These are phyloP conservation scores for Girardinus metallicus DNA, from an alignment of 2,797 vertebrate species.

Conservation along the genomic window DNA sequence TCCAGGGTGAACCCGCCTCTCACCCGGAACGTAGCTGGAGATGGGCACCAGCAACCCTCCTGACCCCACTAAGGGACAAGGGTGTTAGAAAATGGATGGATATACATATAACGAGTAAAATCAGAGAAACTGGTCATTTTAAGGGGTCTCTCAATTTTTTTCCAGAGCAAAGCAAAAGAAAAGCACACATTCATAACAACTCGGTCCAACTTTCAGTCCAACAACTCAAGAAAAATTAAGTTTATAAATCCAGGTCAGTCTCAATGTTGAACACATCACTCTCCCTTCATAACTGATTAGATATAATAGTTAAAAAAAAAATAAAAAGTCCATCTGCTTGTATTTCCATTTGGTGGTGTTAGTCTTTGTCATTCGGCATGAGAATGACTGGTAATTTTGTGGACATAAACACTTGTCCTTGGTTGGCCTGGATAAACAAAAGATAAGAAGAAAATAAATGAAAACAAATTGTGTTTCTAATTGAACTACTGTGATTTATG, in stretches of 20 bases:
- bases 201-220: not conserved
- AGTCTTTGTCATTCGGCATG: not conserved
- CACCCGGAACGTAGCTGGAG: no score
- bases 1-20: no score
- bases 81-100: no score
- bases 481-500: not conserved
- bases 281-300: slow-evolving; percentile 7
- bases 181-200: not conserved
- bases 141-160: no score
- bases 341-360: slow-evolving; percentile 4
- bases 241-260: not conserved
- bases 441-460: not conserved
- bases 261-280: not conserved
- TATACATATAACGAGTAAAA: no score
- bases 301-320: not conserved
- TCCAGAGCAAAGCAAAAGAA: not conserved
- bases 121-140: no score
- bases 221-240: not conserved
- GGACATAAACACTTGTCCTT: not conserved
- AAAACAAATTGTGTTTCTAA: not conserved
- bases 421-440: not conserved
- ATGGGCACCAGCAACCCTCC: no score
- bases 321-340: not conserved
- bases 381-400: not conserved
- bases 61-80: no score